Evolutionary conservation across 2,797 vertebrate genomes (phyloP).

Genomic region (Pteropus rufus): DNA sequence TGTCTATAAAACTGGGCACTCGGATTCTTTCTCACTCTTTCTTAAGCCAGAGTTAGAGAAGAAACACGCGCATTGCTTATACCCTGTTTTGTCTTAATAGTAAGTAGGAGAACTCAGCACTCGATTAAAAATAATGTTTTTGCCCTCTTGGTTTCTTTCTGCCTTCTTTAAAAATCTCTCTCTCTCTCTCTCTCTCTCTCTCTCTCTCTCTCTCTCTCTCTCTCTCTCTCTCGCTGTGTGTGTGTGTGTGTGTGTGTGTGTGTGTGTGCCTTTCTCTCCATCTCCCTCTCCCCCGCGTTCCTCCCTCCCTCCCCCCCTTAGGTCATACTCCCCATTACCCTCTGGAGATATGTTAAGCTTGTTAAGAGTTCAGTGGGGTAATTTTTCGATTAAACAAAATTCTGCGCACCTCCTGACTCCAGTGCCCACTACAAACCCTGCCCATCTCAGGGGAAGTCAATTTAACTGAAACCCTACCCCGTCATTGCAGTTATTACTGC

Average conservation of each 20-base stretch:
- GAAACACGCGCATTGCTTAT: background rate
- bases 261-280: background rate
- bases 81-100: background rate
- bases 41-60: constrained; percentile 8
- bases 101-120: background rate
- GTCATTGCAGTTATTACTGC: constrained; percentile 62
- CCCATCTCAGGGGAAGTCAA: constrained; percentile 65
- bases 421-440: constrained; percentile 63
- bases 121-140: background rate
- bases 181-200: background rate
- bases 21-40: background rate
- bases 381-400: constrained; percentile 79
- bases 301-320: constrained; percentile 14
- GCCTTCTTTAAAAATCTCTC: background rate
- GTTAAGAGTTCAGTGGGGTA: constrained; percentile 77
- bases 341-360: constrained; percentile 75
- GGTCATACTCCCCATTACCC: constrained; percentile 44
- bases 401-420: constrained; percentile 51
- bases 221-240: background rate
- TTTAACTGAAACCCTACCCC: constrained; percentile 72
- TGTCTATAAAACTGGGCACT: background rate
- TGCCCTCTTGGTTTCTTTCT: constrained; percentile 10
- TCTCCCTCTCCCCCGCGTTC: background rate
- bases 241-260: no score
- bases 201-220: background rate